A percentile compares a stretch with the other conserved stretches of the same genome.
These are phyloP conservation scores for Drosophila helvetica DNA, from an alignment of 2,888 invertebrate species.

Conservation along the genomic window DNA sequence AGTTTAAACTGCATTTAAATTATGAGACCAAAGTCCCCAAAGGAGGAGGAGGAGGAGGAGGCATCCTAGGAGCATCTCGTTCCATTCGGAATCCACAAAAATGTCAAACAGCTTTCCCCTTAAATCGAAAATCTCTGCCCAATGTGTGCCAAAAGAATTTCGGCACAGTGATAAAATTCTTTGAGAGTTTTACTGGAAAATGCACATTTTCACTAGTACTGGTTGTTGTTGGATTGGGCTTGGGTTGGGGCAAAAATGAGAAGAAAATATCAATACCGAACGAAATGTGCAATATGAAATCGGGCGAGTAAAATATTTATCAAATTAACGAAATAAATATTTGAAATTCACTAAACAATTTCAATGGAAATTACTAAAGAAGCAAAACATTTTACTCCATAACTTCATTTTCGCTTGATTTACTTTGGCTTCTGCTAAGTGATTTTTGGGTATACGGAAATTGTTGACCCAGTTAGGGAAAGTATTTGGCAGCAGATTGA, in stretches of 20 bases:
- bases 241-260: too few relatives aligned
- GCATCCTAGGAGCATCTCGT: too few relatives aligned
- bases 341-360: not conserved
- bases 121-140: not conserved
- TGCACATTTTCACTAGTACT: not conserved
- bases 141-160: not conserved
- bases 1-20: slow-evolving; percentile 32
- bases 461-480: not conserved
- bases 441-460: not conserved
- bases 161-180: too few relatives aligned
- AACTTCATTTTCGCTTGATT: not conserved
- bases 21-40: not conserved
- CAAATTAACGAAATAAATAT: not conserved
- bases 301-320: not conserved
- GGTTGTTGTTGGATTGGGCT: too few relatives aligned
- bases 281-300: not conserved
- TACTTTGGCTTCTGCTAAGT: not conserved
- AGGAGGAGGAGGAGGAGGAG: too few relatives aligned
- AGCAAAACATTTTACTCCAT: not conserved
- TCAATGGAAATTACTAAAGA: too few relatives aligned
- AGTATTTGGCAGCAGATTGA: not conserved
- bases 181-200: not conserved
- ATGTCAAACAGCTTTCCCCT: not conserved
- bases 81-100: not conserved
- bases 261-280: too few relatives aligned